A percentile compares a stretch with the other conserved stretches of the same genome.
Conservation (phyloP, 2,888 invertebrate genomes). For the Oligia fasciuncula region DNA sequence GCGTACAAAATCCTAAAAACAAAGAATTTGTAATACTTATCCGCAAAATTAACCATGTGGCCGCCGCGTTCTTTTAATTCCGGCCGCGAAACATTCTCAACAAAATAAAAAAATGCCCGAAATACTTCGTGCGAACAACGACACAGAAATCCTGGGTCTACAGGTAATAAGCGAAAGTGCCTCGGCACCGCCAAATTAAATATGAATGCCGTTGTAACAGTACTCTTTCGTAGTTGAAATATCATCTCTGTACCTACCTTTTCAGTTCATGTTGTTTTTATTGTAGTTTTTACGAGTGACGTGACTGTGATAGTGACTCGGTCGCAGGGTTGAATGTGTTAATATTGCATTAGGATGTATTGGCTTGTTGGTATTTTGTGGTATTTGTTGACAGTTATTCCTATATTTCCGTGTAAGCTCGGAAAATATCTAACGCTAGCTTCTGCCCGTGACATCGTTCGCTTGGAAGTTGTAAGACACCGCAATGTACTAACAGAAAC, state of each 20-base stretch:
- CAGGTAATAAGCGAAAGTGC: constrained; percentile 79
- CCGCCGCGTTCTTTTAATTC: constrained; percentile 60
- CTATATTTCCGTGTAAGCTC: neutral
- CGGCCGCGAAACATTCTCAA: constrained; percentile 48
- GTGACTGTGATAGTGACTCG: constrained; percentile 70
- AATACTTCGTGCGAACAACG: constrained; percentile 63
- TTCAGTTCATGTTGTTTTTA: constrained; percentile 75
- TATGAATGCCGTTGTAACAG: constrained; percentile 70
- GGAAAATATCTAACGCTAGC: neutral
- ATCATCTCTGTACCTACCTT: constrained; percentile 70
- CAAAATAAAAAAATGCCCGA: constrained; percentile 53
- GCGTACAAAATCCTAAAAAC: constrained; percentile 48
- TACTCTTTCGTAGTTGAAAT: constrained; percentile 71
- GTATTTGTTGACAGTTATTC: constrained; percentile 9
- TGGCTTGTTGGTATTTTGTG: constrained; percentile 19
- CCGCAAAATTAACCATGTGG: constrained; percentile 62
- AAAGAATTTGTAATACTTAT: constrained; percentile 58
- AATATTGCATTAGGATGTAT: constrained; percentile 52
- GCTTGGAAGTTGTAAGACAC: neutral
- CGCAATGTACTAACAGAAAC: neutral
- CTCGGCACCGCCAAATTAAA: constrained; percentile 74
- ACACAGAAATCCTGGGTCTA: constrained; percentile 67
- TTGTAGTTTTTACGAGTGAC: constrained; percentile 76
- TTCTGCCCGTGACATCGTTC: neutral
- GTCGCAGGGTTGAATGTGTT: constrained; percentile 53